Evolutionary conservation across 2,113 vertebrate species (phyloP).

Genomic region (Dipodomys merriami): DNA sequence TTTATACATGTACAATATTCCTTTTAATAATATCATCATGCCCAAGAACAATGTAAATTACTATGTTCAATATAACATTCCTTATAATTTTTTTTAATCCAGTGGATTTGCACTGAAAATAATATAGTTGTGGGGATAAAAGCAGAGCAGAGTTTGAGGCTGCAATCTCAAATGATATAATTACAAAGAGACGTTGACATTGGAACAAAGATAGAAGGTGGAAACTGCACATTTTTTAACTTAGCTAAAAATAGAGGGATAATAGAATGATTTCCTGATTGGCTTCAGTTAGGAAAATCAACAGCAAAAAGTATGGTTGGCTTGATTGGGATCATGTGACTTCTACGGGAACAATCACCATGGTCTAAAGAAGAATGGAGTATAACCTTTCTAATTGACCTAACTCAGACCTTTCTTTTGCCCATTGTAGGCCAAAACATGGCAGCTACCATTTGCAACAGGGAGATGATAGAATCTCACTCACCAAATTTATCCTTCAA

Average conservation of each 20-base stretch:
- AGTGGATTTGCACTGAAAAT: slow-evolving; percentile 3
- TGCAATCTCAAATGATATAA: not conserved
- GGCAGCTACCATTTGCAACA: not conserved
- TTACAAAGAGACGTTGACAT: not conserved
- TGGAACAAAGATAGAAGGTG: not conserved
- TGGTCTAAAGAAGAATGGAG: not conserved
- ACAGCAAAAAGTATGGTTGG: not conserved
- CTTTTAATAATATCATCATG: not conserved
- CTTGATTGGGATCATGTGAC: not conserved
- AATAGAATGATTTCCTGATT: not conserved
- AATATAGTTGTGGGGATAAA: not conserved
- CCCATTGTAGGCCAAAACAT: not conserved
- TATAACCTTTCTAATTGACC: not conserved
- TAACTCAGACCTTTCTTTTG: not conserved
- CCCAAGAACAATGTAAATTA: not conserved
- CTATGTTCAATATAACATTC: not conserved
- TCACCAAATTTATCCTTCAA: too few relatives aligned
- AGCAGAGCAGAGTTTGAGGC: not conserved
- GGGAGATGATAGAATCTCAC: not conserved
- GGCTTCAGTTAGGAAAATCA: not conserved
- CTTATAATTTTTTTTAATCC: not conserved
- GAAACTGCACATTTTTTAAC: not conserved
- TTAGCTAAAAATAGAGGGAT: not conserved
- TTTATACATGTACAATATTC: not conserved
- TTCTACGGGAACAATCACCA: not conserved